These are phyloP conservation scores for Tenthredo amoena DNA, from an alignment of 2,888 invertebrate species.

Conservation along the genomic window DNA sequence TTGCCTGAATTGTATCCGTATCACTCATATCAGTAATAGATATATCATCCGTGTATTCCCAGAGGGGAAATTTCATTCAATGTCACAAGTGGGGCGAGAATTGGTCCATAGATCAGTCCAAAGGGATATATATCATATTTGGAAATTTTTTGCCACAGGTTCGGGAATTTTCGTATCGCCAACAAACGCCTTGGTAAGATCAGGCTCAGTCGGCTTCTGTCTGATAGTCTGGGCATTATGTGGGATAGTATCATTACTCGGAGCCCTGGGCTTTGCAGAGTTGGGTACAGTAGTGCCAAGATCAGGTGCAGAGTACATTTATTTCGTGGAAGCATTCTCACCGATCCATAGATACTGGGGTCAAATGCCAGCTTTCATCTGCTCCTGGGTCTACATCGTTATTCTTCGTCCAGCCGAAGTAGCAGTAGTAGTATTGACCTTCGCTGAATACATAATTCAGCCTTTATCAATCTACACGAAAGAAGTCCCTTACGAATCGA, in stretches of 20 bases:
- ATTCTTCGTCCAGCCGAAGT: slow-evolving; percentile 89
- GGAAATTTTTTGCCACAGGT: slow-evolving; percentile 70
- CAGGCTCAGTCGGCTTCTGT: slow-evolving; percentile 90
- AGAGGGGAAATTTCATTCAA: not conserved
- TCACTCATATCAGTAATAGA: not conserved
- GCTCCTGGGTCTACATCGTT: slow-evolving; percentile 88
- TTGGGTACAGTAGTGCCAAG: slow-evolving; percentile 88
- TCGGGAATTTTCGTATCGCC: slow-evolving; percentile 94
- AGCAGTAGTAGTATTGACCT: slow-evolving; percentile 88
- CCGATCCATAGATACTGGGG: slow-evolving; percentile 86
- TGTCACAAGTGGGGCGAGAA: not conserved
- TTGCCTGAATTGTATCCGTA: not conserved
- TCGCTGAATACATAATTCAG: slow-evolving; percentile 87
- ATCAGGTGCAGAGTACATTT: slow-evolving; percentile 91
- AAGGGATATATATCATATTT: not conserved
- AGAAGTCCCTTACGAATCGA: slow-evolving; percentile 75
- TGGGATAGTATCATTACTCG: slow-evolving; percentile 89
- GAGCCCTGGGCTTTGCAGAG: slow-evolving; percentile 90
- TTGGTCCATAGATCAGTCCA: not conserved
- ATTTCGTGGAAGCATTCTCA: slow-evolving; percentile 87
- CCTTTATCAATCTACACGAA: slow-evolving; percentile 81
- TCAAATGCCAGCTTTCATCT: slow-evolving; percentile 86
- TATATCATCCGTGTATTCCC: not conserved
- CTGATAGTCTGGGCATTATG: slow-evolving; percentile 89
- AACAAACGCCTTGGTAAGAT: slow-evolving; percentile 86